Conservation (phyloP, 1,140 invertebrate species). For the Pantala flavescens region DNA sequence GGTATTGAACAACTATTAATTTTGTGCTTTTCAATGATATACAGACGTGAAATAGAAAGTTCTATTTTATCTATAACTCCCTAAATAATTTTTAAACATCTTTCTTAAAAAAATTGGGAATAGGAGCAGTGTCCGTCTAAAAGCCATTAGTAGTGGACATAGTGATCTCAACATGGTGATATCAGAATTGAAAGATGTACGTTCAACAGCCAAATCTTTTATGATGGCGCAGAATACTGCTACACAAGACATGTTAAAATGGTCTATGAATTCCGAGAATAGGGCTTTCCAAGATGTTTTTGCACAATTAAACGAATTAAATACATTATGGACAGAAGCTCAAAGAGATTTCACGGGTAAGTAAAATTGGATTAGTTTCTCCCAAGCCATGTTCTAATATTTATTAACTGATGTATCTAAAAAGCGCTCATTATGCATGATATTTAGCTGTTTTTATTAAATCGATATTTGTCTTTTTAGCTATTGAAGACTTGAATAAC, state of each 20-base stretch:
- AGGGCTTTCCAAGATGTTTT: conserved; percentile 42
- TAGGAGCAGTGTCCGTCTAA: conserved; percentile 43
- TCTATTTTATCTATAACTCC: too few relatives aligned
- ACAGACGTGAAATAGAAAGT: background rate
- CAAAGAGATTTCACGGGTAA: conserved; percentile 40
- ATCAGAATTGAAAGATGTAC: conserved; percentile 41
- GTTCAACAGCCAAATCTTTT: conserved; percentile 36
- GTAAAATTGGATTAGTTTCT: background rate
- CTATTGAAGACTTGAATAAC: too few relatives aligned
- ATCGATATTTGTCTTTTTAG: too few relatives aligned
- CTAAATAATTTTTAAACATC: background rate
- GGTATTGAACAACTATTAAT: conserved; percentile 21
- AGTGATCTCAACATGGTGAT: conserved; percentile 42
- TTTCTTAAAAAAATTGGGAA: background rate
- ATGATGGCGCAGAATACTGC: conserved; percentile 39
- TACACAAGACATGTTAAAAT: conserved; percentile 41
- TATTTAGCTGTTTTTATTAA: too few relatives aligned
- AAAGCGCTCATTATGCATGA: background rate
- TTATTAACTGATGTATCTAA: background rate
- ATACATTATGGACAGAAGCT: conserved; percentile 40
- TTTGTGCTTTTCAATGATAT: background rate
- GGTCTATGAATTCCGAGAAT: conserved; percentile 41
- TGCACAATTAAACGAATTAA: conserved; percentile 38
- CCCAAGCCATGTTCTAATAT: background rate
- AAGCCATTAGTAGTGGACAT: conserved; percentile 39